Percentiles rank a stretch among this genome's conserved stretches.
Evolutionary conservation across 2,797 vertebrate species (phyloP).

Genomic region (Pseudochirops corinnae): DNA sequence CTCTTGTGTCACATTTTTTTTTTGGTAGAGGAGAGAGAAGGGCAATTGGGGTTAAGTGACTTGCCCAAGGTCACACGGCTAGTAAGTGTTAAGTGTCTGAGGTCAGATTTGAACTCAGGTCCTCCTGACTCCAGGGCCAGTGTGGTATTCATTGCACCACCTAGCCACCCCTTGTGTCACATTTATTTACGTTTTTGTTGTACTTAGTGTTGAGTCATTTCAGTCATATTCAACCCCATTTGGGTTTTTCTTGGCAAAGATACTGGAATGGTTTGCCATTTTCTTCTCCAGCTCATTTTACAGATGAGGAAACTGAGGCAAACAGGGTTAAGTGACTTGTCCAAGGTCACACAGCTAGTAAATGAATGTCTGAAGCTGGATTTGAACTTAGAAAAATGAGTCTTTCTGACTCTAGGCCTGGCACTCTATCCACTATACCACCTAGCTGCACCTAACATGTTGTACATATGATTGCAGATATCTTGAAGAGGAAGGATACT

Average conservation of each 20-base stretch:
- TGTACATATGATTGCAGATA: neutral
- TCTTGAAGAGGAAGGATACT: neutral
- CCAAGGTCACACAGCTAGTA: no score
- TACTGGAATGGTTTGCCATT: neutral
- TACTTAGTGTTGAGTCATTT: neutral
- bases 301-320: neutral
- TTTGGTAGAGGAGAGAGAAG: no score
- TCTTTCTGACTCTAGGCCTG: neutral
- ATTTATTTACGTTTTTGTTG: neutral
- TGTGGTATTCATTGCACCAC: no score
- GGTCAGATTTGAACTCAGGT: no score
- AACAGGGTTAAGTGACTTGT: no score
- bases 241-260: neutral
- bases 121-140: no score
- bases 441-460: neutral
- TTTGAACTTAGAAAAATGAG: neutral
- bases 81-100: no score
- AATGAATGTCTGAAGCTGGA: no score
- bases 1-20: neutral
- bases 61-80: no score
- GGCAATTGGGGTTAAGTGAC: no score
- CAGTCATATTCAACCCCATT: neutral
- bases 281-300: neutral
- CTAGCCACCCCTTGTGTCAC: neutral
- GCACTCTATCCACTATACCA: neutral